Conservation (phyloP, 2,113 vertebrate genomes). For the Brachyhypopomus gauderio region DNA sequence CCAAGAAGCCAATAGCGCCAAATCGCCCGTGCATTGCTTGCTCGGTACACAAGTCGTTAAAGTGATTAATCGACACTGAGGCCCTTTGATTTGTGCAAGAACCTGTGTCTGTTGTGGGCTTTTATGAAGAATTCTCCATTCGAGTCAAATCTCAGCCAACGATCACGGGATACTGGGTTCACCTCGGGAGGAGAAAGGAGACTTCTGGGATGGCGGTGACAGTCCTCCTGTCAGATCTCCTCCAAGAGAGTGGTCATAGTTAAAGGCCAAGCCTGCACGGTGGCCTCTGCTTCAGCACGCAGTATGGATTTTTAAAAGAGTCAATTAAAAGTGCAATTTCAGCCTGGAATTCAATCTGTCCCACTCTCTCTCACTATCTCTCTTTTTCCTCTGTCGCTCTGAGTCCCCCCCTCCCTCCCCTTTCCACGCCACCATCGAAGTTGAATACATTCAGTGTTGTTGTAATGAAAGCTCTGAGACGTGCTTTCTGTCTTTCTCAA, state of each 20-base stretch:
- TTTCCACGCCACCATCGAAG: neutral
- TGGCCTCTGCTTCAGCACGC: neutral
- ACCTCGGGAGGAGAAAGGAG: neutral
- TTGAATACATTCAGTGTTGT: constrained; percentile 20
- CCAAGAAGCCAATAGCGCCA: no score
- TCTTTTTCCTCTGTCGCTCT: neutral
- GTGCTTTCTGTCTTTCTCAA: neutral
- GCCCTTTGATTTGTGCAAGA: no score
- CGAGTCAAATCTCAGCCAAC: no score
- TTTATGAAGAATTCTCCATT: no score
- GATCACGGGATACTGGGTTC: neutral
- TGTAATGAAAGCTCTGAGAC: constrained; percentile 21
- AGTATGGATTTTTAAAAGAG: constrained; percentile 26
- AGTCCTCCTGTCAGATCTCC: neutral
- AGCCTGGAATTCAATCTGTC: constrained; percentile 27
- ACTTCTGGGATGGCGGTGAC: neutral
- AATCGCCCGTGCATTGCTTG: no score
- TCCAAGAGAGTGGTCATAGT: constrained; percentile 12
- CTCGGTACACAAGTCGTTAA: no score
- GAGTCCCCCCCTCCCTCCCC: neutral
- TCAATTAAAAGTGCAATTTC: constrained; percentile 39
- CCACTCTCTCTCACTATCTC: constrained; percentile 8
- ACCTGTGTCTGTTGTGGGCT: no score
- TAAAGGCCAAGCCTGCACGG: constrained; percentile 10
- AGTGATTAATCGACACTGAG: no score